phyloP scores from a whole-genome alignment of 2,797 vertebrate genomes.

The Molossus alvarezi region DNA sequence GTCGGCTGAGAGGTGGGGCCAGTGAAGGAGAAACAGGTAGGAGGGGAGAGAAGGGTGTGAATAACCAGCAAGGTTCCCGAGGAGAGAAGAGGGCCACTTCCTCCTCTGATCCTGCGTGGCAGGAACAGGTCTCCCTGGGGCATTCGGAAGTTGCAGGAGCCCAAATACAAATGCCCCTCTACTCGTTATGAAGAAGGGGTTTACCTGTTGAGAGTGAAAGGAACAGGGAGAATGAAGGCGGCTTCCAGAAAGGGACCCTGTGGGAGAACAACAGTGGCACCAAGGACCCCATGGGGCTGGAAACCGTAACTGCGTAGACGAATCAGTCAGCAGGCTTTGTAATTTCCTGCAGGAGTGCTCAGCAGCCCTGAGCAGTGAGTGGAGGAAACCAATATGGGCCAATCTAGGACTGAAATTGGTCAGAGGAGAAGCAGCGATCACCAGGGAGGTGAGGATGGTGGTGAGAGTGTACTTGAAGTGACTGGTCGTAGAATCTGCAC shows the following conservation, averaged over 20 bases:
- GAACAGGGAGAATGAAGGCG: neutral
- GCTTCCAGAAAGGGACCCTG: neutral
- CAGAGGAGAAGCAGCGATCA: neutral
- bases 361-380: neutral
- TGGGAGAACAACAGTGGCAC: neutral
- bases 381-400: neutral
- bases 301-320: neutral
- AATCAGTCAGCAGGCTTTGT: neutral
- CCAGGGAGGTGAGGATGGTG: neutral
- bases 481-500: neutral
- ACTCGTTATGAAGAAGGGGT: neutral
- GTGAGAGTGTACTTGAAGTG: neutral
- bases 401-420: neutral
- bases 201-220: neutral
- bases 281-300: neutral
- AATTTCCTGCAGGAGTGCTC: neutral
- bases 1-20: neutral
- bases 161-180: neutral
- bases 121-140: neutral
- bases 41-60: neutral
- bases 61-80: neutral
- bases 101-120: neutral
- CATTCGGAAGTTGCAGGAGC: neutral
- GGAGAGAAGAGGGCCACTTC: neutral
- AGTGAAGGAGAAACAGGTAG: neutral